Conservation (phyloP, 2,797 vertebrate species). For the Poeciliopsis turneri region DNA sequence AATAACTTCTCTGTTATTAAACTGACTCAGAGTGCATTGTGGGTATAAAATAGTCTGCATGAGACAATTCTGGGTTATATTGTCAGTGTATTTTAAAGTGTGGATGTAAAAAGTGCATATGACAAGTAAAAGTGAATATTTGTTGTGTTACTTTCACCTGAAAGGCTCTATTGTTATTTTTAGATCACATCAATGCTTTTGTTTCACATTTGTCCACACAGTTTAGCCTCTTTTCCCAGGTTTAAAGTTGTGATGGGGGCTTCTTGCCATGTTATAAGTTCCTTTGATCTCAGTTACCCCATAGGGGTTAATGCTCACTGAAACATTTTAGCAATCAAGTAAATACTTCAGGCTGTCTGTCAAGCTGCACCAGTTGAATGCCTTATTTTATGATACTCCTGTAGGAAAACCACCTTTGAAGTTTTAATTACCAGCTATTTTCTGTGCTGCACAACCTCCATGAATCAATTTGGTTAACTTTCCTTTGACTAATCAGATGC, state of each 20-base stretch:
- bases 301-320: constrained; percentile 42
- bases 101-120: constrained; percentile 33
- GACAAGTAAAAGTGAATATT: constrained; percentile 22
- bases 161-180: constrained; percentile 38
- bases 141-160: constrained; percentile 30
- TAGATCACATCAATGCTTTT: constrained; percentile 56
- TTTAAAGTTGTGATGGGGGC: constrained; percentile 30
- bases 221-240: constrained; percentile 44
- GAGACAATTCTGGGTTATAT: neutral
- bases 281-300: constrained; percentile 43
- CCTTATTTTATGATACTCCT: constrained; percentile 30
- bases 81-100: neutral
- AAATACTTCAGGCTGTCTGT: constrained; percentile 34
- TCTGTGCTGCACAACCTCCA: constrained; percentile 11
- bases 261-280: constrained; percentile 62
- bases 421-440: constrained; percentile 15
- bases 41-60: neutral
- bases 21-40: neutral
- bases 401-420: constrained; percentile 1
- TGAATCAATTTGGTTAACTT: constrained; percentile 23
- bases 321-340: constrained; percentile 17
- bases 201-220: constrained; percentile 28
- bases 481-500: constrained; percentile 18
- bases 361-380: neutral
- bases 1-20: neutral